Evolutionary conservation across 2,888 invertebrate genomes (phyloP), one percentile per base, ranked within the genome.

Genomic region (Mythimna pallens): DNA sequence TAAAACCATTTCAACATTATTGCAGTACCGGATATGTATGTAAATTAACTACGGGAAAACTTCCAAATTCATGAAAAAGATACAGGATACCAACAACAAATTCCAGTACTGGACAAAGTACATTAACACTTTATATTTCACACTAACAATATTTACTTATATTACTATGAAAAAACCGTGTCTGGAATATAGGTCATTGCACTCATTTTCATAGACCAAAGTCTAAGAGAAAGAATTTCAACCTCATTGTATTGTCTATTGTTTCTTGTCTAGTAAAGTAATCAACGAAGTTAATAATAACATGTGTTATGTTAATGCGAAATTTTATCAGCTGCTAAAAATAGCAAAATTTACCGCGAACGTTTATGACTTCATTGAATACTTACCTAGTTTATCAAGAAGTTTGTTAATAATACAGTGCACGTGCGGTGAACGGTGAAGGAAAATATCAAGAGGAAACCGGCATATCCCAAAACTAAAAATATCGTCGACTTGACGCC

Each of bases 61-160:
- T 43, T 6, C 3, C 12, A 17, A 36, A 47, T 58, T 34, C 5
- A 58, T 36, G n/a, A 59, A 36, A 76, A 30, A 20, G 10, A 63
- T 52, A 58, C 62, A 52, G 62, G 71, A 63, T 59, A 7, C 20
- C 22, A 22, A 64, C 22, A 73, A 30, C 20, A 9, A 54, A 43
- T 43, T 52, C n/a, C 40, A 43, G 25, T 14, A 52, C 70, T 83
- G 69, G 17, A 17, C 4, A 70, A 63, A 70, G 25, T 65, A 70
- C 25, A 34, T 70, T 70, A 62, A 30, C 70, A 80, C 72, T 34
- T 68, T 57, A 83, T 80, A 80, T 73, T 62, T 81, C 55, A 70
- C 7, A 7, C 22, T 59, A 50, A 70, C 68, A 76, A 68, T 70
- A 65, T 83, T 81, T 69, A 73, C 55, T 57, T 69, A n/a, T 36